A percentile compares a stretch with the other conserved stretches of the same genome.
These are phyloP conservation scores for Tenebrosternarchus preto DNA, from an alignment of 2,113 vertebrate species.

Conservation along the genomic window DNA sequence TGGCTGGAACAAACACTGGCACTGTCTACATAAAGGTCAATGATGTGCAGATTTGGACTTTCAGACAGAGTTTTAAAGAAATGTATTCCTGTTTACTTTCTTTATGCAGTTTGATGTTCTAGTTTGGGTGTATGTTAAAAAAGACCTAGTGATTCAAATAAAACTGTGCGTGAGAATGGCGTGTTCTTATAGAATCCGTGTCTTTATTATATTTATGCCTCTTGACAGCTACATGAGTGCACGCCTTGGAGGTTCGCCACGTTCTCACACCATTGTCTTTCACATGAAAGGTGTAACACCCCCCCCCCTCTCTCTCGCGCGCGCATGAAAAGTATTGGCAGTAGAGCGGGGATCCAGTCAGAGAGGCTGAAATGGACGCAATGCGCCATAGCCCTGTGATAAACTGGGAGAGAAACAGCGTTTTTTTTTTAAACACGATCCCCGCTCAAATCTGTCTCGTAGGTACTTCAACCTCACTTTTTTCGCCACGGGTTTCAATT, in stretches of 20 bases:
- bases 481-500: slow-evolving; percentile 32
- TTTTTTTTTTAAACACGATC: slow-evolving; percentile 52
- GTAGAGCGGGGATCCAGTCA: not conserved
- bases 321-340: slow-evolving; percentile 43
- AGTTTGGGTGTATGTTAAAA: not conserved
- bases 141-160: not conserved
- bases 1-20: slow-evolving; percentile 8
- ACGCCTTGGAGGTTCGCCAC: slow-evolving; percentile 15
- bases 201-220: not conserved
- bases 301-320: too few relatives aligned
- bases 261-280: slow-evolving; percentile 48
- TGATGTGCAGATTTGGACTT: slow-evolving; percentile 10
- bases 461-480: slow-evolving; percentile 39
- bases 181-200: not conserved
- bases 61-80: not conserved
- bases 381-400: slow-evolving; percentile 29
- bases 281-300: slow-evolving; percentile 44
- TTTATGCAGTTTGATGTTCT: not conserved
- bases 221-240: not conserved
- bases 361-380: not conserved
- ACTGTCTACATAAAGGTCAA: slow-evolving; percentile 13
- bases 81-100: not conserved
- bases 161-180: too few relatives aligned
- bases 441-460: slow-evolving; percentile 42
- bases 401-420: slow-evolving; percentile 54